Conservation (phyloP, 2,888 invertebrate genomes). For the Proisotoma minuta region DNA sequence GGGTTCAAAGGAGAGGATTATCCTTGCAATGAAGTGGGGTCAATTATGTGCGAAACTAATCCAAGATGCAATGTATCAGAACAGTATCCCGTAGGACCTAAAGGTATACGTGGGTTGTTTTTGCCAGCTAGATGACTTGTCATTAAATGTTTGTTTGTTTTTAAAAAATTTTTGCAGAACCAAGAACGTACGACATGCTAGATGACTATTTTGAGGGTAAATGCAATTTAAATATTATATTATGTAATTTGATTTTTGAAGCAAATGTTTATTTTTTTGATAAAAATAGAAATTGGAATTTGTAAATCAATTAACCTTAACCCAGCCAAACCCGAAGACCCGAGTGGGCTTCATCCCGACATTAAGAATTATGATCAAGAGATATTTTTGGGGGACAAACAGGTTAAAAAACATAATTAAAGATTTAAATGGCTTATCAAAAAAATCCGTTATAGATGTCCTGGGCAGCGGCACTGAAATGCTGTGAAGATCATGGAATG, state of each 20-base stretch:
- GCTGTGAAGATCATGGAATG: background rate
- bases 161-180: background rate
- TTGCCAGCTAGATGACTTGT: background rate
- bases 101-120: background rate
- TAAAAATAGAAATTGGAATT: too few relatives aligned
- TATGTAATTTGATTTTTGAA: too few relatives aligned
- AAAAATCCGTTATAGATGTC: background rate
- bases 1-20: background rate
- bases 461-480: background rate
- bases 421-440: too few relatives aligned
- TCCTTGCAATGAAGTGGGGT: background rate
- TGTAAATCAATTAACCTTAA: too few relatives aligned
- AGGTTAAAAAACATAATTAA: too few relatives aligned
- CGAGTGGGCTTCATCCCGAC: too few relatives aligned
- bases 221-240: too few relatives aligned
- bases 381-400: too few relatives aligned
- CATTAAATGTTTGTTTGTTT: background rate
- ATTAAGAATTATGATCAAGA: too few relatives aligned
- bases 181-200: background rate
- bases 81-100: background rate
- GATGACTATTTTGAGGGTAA: background rate
- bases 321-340: too few relatives aligned
- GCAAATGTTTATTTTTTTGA: too few relatives aligned
- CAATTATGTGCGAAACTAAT: background rate
- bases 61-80: background rate